Percentiles rank a stretch among this genome's conserved stretches.
Evolutionary conservation across 2,888 invertebrate genomes (phyloP).

Genomic region (Tipula helvola): DNA sequence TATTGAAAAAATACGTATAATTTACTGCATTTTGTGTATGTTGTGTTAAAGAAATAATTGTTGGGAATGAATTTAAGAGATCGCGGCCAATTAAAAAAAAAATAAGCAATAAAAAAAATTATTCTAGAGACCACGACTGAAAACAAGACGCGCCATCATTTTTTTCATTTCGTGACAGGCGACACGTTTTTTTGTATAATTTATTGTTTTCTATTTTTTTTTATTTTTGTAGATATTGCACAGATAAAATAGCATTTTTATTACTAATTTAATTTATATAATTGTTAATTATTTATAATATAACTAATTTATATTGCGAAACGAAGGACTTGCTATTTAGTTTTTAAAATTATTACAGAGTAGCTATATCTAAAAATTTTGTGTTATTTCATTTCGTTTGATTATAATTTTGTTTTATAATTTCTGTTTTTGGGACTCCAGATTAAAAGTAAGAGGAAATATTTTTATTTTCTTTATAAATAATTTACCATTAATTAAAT

Average conservation of each 20-base stretch:
- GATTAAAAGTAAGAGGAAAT: conserved; percentile 7
- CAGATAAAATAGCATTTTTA: not conserved
- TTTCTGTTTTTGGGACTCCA: conserved; percentile 9
- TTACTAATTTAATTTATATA: not conserved
- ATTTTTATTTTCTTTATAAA: not conserved
- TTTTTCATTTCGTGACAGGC: conserved; percentile 5
- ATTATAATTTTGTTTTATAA: not conserved
- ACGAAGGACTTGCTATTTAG: not conserved
- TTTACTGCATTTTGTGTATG: not conserved
- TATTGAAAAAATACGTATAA: not conserved
- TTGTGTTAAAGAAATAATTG: not conserved
- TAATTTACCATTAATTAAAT: not conserved
- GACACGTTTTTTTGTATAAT: conserved; percentile 10
- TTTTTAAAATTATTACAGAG: not conserved
- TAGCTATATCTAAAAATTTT: not conserved
- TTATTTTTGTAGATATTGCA: not conserved
- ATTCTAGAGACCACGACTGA: not conserved
- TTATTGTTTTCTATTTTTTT: not conserved
- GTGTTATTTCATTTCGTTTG: not conserved
- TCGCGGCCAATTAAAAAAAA: not conserved
- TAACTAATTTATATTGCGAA: not conserved
- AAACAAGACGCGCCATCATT: conserved; percentile 7
- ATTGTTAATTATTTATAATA: not conserved
- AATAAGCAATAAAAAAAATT: not conserved
- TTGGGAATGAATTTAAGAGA: not conserved